phyloP scores from a whole-genome alignment of 2,113 vertebrate species.

The Oostethus manadensis region DNA sequence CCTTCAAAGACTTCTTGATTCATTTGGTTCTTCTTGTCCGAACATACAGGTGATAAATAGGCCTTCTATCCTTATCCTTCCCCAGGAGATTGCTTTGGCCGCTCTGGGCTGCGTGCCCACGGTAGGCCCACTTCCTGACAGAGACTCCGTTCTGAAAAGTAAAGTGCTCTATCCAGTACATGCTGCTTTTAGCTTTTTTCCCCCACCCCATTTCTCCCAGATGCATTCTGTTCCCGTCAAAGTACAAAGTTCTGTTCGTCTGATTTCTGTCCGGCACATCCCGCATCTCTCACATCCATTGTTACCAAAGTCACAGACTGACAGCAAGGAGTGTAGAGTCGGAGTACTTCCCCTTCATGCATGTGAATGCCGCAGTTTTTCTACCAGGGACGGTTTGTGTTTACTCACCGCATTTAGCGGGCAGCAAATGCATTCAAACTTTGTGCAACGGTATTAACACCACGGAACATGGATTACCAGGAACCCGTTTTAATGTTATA shows the following conservation, averaged over 20 bases:
- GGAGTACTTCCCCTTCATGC: not conserved
- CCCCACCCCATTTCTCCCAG: not conserved
- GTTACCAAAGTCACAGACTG: not conserved
- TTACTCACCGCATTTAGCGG: too few relatives aligned
- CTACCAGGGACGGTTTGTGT: not conserved
- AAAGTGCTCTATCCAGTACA: not conserved
- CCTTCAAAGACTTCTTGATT: conserved; percentile 32
- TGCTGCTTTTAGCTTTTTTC: not conserved
- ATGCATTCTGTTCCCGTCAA: not conserved
- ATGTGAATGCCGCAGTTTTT: not conserved
- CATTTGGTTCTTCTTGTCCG: conserved; percentile 24
- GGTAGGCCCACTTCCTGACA: not conserved
- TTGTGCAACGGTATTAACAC: not conserved
- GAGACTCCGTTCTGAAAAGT: not conserved
- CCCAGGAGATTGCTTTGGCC: conserved; percentile 6
- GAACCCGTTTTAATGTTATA: not conserved
- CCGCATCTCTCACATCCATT: not conserved
- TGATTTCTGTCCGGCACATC: not conserved
- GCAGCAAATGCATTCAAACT: too few relatives aligned
- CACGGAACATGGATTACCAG: not conserved
- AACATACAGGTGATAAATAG: conserved; percentile 22
- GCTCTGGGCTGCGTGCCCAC: conserved; percentile 5
- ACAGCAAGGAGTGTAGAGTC: not conserved
- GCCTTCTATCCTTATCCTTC: conserved; percentile 15
- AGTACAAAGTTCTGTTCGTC: not conserved